These are phyloP conservation scores for Epinephelus fuscoguttatus DNA, from an alignment of 2,113 vertebrate species.

Conservation along the genomic window DNA sequence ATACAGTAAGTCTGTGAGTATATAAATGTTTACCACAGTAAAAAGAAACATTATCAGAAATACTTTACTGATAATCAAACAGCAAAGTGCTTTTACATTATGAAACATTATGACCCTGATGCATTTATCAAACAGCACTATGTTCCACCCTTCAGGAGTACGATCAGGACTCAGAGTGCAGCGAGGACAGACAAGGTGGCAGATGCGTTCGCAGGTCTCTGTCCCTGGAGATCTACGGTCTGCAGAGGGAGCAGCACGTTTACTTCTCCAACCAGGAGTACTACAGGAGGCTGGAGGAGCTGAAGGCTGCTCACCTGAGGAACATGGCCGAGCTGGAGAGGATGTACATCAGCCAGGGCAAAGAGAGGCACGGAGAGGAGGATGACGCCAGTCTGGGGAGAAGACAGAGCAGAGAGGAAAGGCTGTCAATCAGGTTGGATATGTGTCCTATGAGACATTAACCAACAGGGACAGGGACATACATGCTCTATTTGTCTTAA, in stretches of 20 bases:
- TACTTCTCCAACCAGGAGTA: conserved; percentile 90
- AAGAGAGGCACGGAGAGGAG: conserved; percentile 62
- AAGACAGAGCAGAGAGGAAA: conserved; percentile 16
- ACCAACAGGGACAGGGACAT: no score
- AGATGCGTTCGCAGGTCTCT: conserved; percentile 46
- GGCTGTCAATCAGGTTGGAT: conserved; percentile 47
- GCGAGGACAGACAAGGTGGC: conserved; percentile 33
- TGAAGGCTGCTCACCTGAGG: conserved; percentile 88
- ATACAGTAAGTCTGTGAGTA: not conserved
- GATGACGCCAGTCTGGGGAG: not conserved
- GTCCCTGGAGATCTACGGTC: conserved; percentile 67
- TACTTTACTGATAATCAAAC: not conserved
- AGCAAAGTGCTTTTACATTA: not conserved
- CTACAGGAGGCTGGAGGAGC: conserved; percentile 89
- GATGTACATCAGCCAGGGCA: conserved; percentile 86
- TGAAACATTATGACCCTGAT: not conserved
- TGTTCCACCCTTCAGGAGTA: conserved; percentile 38
- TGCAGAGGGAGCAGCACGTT: conserved; percentile 75
- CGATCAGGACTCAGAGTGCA: conserved; percentile 35
- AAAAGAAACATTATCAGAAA: not conserved
- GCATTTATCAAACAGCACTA: not conserved
- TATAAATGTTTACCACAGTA: not conserved
- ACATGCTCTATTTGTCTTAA: no score
- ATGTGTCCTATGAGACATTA: no score
- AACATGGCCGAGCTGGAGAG: conserved; percentile 90